Evolutionary conservation across 2,888 invertebrate species (phyloP).

Genomic region (Nematopogon swammerdamellus): DNA sequence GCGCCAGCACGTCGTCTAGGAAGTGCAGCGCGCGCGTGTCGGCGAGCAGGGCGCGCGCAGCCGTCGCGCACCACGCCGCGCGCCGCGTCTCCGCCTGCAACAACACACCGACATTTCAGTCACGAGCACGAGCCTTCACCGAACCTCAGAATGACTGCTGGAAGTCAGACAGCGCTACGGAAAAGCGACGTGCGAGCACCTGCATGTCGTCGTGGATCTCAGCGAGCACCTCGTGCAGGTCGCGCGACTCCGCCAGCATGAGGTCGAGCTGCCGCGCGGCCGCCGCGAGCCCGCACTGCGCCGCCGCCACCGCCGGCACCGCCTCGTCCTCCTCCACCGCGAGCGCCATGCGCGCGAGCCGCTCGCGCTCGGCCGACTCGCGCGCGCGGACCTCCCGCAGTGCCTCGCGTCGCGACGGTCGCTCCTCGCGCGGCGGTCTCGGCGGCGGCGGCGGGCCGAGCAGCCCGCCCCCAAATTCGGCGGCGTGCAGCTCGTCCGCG

Average conservation of each 20-base stretch:
- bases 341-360: conserved; percentile 37
- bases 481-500: conserved; percentile 41
- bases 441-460: conserved; percentile 8
- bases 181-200: conserved; percentile 47
- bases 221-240: conserved; percentile 42
- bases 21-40: conserved; percentile 49
- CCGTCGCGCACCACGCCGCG: conserved; percentile 37
- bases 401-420: conserved; percentile 8
- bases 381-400: conserved; percentile 16
- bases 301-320: conserved; percentile 13
- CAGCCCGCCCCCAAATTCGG: conserved; percentile 23
- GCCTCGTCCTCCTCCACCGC: conserved; percentile 42
- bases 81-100: conserved; percentile 32
- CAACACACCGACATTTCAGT: background rate
- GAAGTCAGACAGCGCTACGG: background rate
- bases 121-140: no score
- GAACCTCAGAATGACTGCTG: background rate
- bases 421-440: conserved; percentile 17
- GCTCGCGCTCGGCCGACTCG: conserved; percentile 37
- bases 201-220: conserved; percentile 50
- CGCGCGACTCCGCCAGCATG: conserved; percentile 41
- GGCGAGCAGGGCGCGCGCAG: conserved; percentile 38
- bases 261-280: conserved; percentile 40
- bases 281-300: conserved; percentile 25
- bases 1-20: conserved; percentile 53